Evolutionary conservation across 1,140 invertebrate genomes (phyloP).

Genomic region (Drosophila biarmipes): DNA sequence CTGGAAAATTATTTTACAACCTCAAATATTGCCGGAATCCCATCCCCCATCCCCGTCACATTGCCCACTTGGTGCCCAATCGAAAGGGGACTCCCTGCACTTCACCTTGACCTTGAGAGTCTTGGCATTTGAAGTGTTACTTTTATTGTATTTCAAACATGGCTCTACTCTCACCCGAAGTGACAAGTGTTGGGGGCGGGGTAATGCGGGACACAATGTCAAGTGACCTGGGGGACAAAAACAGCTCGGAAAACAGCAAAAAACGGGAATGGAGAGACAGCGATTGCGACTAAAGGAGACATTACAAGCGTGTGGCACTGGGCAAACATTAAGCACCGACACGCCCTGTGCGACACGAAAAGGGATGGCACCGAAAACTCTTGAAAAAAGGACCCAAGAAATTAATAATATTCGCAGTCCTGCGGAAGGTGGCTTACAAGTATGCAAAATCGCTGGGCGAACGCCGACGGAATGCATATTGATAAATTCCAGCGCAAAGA

Average conservation of each 20-base stretch:
- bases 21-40: slow-evolving; percentile 37
- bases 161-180: slow-evolving; percentile 1
- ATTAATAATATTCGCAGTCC: slow-evolving; percentile 28
- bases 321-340: slow-evolving; percentile 42
- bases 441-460: slow-evolving; percentile 59
- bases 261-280: slow-evolving; percentile 20
- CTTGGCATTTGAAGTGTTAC: slow-evolving; percentile 61
- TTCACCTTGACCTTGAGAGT: slow-evolving; percentile 65
- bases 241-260: slow-evolving; percentile 15
- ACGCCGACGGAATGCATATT: slow-evolving; percentile 61
- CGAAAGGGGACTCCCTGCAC: slow-evolving; percentile 21
- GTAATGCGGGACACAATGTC: slow-evolving; percentile 60
- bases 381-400: slow-evolving; percentile 12
- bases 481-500: slow-evolving; percentile 61
- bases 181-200: slow-evolving; percentile 29
- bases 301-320: slow-evolving; percentile 44
- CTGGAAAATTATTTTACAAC: slow-evolving; percentile 24
- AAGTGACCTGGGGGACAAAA: slow-evolving; percentile 45
- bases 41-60: neutral
- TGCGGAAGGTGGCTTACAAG: slow-evolving; percentile 28
- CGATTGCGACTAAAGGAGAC: slow-evolving; percentile 31
- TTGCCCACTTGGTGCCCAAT: neutral
- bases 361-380: slow-evolving; percentile 10
- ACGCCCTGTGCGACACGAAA: slow-evolving; percentile 35
- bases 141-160: slow-evolving; percentile 51